Conservation (phyloP, 2,797 vertebrate species). For the Orientallactaga sibirica region DNA sequence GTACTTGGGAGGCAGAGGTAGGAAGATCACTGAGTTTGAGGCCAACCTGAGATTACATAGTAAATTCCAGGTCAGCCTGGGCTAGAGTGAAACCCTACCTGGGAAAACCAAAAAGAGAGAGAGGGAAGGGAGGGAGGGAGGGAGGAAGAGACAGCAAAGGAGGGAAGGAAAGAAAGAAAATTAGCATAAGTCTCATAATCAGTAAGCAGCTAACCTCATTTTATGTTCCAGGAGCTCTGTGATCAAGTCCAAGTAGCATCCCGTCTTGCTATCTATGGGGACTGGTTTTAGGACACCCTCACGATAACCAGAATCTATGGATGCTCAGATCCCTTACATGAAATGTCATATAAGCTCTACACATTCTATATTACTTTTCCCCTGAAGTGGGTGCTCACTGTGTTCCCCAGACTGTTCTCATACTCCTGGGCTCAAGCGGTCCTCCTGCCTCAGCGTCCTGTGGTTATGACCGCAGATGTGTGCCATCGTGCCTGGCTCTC, state of each 20-base stretch:
- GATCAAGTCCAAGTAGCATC: constrained; percentile 34
- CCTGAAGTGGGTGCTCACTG: not conserved
- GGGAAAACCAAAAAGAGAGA: no score
- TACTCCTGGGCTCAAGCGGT: not conserved
- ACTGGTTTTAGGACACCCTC: not conserved
- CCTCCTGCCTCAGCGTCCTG: not conserved
- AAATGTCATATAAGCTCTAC: not conserved
- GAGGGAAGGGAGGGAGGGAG: no score
- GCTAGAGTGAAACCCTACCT: no score
- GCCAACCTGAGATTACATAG: no score
- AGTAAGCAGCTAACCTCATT: constrained; percentile 7
- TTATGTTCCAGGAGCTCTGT: constrained; percentile 40
- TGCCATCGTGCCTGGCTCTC: not conserved
- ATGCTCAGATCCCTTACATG: not conserved
- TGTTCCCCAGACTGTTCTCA: not conserved
- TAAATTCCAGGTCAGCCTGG: no score
- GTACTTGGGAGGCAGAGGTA: no score
- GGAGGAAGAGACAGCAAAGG: no score
- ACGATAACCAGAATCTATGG: not conserved
- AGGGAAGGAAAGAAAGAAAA: no score
- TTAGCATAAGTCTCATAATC: not conserved
- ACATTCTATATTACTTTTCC: not conserved
- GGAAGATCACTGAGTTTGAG: no score
- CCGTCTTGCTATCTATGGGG: not conserved
- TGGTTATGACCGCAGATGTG: not conserved